A percentile compares a stretch with the other conserved stretches of the same genome.
phyloP scores from a whole-genome alignment of 2,797 vertebrate genomes.

The Urosaurus nigricauda region DNA sequence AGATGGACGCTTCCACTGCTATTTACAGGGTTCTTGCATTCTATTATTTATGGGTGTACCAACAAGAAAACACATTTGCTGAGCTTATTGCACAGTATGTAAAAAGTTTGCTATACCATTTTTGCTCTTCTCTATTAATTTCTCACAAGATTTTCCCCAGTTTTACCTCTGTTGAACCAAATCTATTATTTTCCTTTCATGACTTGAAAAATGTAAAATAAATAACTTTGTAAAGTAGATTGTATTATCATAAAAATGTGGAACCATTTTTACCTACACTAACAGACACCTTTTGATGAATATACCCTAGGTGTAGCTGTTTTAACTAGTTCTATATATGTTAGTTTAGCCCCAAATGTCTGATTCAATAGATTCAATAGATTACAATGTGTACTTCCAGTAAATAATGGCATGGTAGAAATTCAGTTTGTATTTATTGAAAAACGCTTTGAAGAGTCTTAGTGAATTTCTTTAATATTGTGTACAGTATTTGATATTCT shows the following conservation, averaged over 20 bases:
- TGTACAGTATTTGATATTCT: conserved; percentile 2
- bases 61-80: not conserved
- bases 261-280: not conserved
- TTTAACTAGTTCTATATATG: not conserved
- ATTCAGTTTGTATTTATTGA: not conserved
- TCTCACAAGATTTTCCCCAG: not conserved
- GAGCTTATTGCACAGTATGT: not conserved
- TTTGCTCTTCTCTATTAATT: fast-evolving
- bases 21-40: not conserved
- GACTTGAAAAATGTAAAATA: not conserved
- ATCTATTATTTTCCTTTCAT: not conserved
- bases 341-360: not conserved
- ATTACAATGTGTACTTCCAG: not conserved
- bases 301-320: not conserved
- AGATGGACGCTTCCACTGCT: not conserved
- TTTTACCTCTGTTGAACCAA: not conserved
- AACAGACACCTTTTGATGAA: not conserved
- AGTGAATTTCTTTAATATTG: not conserved
- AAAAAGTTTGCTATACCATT: not conserved
- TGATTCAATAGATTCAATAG: conserved; percentile 1
- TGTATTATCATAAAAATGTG: not conserved
- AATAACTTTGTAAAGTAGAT: too few species aligned
- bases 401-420: not conserved
- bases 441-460: not conserved
- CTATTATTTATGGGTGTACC: not conserved